Conservation (phyloP, 2,113 vertebrate genomes). For the Microtus montanus region DNA sequence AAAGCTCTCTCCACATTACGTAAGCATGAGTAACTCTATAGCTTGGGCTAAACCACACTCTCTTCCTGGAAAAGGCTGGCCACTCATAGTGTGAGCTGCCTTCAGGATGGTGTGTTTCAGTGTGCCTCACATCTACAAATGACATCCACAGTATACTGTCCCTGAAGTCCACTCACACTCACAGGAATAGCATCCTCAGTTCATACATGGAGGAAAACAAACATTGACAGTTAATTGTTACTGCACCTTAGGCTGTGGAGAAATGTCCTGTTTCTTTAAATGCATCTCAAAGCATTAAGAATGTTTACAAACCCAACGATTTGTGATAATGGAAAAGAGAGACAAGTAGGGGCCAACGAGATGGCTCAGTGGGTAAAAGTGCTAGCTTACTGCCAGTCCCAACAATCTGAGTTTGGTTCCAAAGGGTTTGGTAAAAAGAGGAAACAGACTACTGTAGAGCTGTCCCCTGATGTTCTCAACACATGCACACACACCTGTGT, state of each 20-base stretch:
- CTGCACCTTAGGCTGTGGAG: not conserved
- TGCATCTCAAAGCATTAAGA: not conserved
- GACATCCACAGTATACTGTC: not conserved
- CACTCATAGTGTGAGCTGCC: too few relatives aligned
- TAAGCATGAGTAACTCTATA: not conserved
- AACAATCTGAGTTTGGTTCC: not conserved
- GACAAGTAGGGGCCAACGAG: not conserved
- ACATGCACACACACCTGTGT: not conserved
- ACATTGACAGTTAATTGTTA: not conserved
- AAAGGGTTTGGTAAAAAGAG: not conserved
- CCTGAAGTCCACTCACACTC: too few relatives aligned
- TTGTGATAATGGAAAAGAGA: not conserved
- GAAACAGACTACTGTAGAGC: not conserved
- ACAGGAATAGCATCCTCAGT: not conserved
- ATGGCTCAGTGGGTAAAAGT: not conserved
- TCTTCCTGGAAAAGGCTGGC: not conserved
- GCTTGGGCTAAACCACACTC: not conserved
- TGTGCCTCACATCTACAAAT: not conserved
- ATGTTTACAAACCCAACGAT: conserved; percentile 24
- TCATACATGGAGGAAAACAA: not conserved
- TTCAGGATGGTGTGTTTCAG: not conserved
- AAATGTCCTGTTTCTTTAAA: not conserved
- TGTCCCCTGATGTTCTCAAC: too few relatives aligned
- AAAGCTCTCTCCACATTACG: not conserved
- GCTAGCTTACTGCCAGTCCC: not conserved